phyloP scores from a whole-genome alignment of 2,888 invertebrate species.

The Lasioglossum figueresi region DNA sequence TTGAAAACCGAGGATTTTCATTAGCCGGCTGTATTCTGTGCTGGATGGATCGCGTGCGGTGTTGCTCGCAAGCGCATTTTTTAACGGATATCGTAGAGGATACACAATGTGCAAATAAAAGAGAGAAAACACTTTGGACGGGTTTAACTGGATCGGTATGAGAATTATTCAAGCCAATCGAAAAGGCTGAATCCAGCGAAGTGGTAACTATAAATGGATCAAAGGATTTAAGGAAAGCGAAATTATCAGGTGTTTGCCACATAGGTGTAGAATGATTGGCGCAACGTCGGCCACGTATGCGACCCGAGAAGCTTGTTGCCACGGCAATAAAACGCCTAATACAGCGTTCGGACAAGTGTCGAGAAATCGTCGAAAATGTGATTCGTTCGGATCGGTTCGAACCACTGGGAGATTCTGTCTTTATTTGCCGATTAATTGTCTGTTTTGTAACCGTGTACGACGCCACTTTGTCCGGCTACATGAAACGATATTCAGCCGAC shows the following conservation, averaged over 20 bases:
- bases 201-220: no score
- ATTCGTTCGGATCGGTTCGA: neutral
- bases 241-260: slow-evolving; percentile 11
- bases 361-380: slow-evolving; percentile 5
- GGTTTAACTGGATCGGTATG: no score
- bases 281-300: neutral
- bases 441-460: neutral
- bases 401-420: neutral
- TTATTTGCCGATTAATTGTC: slow-evolving; percentile 8
- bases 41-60: no score
- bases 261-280: slow-evolving; percentile 7
- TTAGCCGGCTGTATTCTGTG: neutral
- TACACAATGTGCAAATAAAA: no score
- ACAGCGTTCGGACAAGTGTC: slow-evolving; percentile 7
- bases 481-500: neutral
- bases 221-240: slow-evolving; percentile 6
- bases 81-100: no score
- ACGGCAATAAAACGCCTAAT: slow-evolving; percentile 10
- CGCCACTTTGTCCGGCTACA: neutral
- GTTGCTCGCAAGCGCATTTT: no score
- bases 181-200: no score
- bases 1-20: neutral
- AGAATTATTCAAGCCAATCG: no score
- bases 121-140: no score
- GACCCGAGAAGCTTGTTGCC: slow-evolving; percentile 7